phyloP scores from a whole-genome alignment of 2,113 vertebrate genomes.

The Hydropotes inermis region DNA sequence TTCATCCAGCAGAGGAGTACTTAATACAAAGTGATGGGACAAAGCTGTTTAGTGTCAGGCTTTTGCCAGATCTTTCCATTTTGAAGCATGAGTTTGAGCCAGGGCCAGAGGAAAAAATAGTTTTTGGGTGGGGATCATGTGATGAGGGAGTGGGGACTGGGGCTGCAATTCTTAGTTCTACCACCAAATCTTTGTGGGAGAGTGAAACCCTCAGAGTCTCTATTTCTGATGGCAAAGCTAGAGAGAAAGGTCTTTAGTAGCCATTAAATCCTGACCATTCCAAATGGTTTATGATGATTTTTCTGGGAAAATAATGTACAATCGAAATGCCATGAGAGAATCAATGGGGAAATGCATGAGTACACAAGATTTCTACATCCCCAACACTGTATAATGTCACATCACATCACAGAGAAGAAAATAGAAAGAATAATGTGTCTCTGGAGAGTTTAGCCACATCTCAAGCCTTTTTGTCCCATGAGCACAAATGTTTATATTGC shows the following conservation, averaged over 20 bases:
- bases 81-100: not conserved
- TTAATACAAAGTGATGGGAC: not conserved
- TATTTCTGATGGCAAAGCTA: constrained; percentile 4
- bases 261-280: not conserved
- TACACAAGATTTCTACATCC: not conserved
- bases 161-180: not conserved
- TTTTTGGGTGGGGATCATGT: not conserved
- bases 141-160: not conserved
- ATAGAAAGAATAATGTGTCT: constrained; percentile 66
- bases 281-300: constrained; percentile 41
- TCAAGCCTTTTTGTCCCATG: constrained; percentile 48
- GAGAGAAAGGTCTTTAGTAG: constrained; percentile 31
- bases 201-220: not conserved
- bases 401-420: constrained; percentile 55
- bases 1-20: not conserved
- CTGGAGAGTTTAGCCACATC: constrained; percentile 41
- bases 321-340: constrained; percentile 31
- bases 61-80: constrained; percentile 17
- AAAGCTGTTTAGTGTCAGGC: not conserved
- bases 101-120: not conserved
- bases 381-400: constrained; percentile 2
- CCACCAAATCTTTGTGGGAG: not conserved
- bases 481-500: constrained; percentile 45
- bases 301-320: constrained; percentile 62
- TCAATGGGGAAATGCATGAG: constrained; percentile 48